These are phyloP conservation scores for Nycticebus coucang DNA, from an alignment of 2,113 vertebrate genomes.

Conservation along the genomic window DNA sequence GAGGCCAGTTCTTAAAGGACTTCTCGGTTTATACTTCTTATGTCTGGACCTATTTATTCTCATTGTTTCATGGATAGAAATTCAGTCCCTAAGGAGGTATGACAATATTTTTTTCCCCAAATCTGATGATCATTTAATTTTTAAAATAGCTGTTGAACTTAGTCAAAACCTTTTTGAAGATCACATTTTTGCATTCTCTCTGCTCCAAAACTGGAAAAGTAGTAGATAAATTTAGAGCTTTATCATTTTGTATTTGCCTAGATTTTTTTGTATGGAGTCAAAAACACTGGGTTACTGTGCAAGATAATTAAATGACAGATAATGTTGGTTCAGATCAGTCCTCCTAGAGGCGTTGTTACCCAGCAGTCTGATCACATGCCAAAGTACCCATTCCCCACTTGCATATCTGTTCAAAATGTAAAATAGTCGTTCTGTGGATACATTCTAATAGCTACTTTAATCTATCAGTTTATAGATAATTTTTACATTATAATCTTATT, in stretches of 20 bases:
- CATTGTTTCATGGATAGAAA: constrained; percentile 9
- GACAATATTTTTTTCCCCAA: neutral
- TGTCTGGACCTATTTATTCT: neutral
- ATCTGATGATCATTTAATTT: constrained; percentile 22
- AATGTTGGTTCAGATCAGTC: neutral
- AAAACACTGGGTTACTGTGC: constrained; percentile 8
- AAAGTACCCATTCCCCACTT: neutral
- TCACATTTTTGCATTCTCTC: constrained; percentile 11
- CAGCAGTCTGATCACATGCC: neutral
- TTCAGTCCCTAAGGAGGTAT: neutral
- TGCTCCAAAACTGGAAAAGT: neutral
- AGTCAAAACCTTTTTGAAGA: neutral
- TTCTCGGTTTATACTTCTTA: constrained; percentile 11
- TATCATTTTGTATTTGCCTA: neutral
- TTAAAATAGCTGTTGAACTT: neutral
- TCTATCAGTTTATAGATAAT: constrained; percentile 28
- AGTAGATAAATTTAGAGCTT: neutral
- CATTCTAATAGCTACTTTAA: neutral
- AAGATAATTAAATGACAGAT: neutral
- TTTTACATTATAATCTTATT: constrained; percentile 11
- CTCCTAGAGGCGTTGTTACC: neutral
- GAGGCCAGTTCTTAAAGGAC: constrained; percentile 28
- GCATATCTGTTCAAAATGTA: constrained; percentile 1
- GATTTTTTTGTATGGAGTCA: neutral
- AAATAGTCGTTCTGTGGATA: neutral